These are phyloP conservation scores for Diacarnus erythraeanus DNA, from an alignment of 37 sponge, comb jelly and placozoan species.

Conservation along the genomic window DNA sequence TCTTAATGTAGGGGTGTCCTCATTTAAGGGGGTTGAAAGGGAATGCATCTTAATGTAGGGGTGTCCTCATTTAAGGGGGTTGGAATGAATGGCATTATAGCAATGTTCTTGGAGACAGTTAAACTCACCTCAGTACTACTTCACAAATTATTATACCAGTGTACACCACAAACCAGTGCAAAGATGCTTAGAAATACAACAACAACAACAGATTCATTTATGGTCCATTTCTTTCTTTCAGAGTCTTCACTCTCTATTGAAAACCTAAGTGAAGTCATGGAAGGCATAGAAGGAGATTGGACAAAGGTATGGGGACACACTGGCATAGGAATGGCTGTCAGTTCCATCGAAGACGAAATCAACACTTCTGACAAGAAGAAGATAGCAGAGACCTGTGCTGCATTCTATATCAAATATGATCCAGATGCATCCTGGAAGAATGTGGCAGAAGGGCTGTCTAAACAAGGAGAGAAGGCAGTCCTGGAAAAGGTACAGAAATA, in stretches of 20 bases:
- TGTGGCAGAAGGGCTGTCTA: background rate
- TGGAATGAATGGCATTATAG: too few species aligned
- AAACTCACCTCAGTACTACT: too few species aligned
- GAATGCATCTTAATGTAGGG: too few species aligned
- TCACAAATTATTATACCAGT: too few species aligned
- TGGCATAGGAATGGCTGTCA: background rate
- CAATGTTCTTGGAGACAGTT: too few species aligned
- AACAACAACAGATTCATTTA: background rate
- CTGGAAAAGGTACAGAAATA: background rate
- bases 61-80: too few species aligned
- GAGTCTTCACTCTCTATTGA: background rate
- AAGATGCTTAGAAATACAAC: too few species aligned
- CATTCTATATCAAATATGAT: background rate
- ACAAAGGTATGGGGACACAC: background rate
- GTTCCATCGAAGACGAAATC: background rate
- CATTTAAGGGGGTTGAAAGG: too few species aligned
- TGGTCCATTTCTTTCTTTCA: background rate
- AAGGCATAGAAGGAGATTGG: background rate
- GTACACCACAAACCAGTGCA: too few species aligned
- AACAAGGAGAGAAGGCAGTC: background rate
- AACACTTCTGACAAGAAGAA: background rate
- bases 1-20: too few species aligned
- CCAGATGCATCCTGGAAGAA: constrained; percentile 1
- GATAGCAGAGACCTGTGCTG: background rate
- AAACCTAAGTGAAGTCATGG: background rate